Percentiles rank a stretch among this genome's conserved stretches.
phyloP scores from a whole-genome alignment of 2,113 vertebrate species.

The Thomomys bottae region DNA sequence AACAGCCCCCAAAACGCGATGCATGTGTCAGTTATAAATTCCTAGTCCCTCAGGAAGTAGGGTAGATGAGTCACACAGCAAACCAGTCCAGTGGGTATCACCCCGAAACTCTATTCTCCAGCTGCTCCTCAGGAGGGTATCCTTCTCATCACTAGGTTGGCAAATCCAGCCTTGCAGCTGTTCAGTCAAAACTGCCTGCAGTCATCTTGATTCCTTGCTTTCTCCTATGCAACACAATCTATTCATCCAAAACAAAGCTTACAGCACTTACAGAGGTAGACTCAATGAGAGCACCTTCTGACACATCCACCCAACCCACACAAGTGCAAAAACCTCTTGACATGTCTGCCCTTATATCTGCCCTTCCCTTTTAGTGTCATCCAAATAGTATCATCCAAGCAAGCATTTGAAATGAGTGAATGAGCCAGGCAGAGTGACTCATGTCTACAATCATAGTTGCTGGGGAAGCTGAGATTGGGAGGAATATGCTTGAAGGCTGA shows the following conservation, averaged over 20 bases:
- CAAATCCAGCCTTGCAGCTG: background rate
- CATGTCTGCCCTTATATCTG: background rate
- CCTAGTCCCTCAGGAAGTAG: background rate
- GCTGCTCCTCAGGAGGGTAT: too few species aligned
- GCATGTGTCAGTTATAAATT: background rate
- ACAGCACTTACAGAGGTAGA: background rate
- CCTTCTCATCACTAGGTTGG: background rate
- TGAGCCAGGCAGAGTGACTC: too few species aligned
- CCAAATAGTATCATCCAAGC: background rate
- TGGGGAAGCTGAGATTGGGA: too few species aligned
- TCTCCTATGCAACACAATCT: background rate
- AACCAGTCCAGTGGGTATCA: background rate
- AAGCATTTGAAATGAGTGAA: background rate
- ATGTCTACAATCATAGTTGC: too few species aligned
- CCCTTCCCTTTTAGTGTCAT: background rate
- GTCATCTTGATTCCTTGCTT: background rate
- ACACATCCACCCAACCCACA: background rate
- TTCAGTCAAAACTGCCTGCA: background rate
- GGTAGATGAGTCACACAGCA: accelerated
- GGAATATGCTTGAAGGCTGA: too few species aligned
- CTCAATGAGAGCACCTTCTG: background rate
- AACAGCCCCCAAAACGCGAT: background rate
- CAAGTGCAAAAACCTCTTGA: background rate
- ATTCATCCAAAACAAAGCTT: background rate
- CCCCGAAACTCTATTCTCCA: background rate